phyloP scores from a whole-genome alignment of 2,888 invertebrate species.

The Pediacus dermestoides region DNA sequence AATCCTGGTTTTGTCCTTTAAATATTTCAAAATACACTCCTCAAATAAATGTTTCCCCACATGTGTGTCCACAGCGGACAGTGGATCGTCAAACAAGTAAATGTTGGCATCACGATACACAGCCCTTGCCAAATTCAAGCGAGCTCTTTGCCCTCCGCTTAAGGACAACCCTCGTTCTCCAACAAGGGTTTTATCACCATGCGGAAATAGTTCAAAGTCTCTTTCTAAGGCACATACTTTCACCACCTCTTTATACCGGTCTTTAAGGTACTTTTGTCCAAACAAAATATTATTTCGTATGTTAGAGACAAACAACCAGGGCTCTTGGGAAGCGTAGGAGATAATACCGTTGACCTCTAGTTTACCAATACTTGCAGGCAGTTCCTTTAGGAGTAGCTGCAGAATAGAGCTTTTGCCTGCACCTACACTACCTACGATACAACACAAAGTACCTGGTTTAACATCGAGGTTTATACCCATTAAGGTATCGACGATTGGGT shows the following conservation, averaged over 20 bases:
- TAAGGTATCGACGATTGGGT: constrained; percentile 45
- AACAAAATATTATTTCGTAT: constrained; percentile 79
- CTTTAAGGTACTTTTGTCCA: constrained; percentile 60
- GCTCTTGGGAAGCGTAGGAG: constrained; percentile 74
- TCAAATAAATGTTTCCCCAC: constrained; percentile 74
- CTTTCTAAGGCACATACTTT: constrained; percentile 62
- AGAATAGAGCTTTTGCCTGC: constrained; percentile 68
- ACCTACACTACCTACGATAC: constrained; percentile 62
- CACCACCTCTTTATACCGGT: constrained; percentile 52
- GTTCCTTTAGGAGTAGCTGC: constrained; percentile 69
- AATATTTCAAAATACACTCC: constrained; percentile 60
- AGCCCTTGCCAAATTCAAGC: constrained; percentile 73
- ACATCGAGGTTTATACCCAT: constrained; percentile 52
- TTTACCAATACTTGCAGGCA: constrained; percentile 60
- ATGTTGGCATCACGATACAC: constrained; percentile 74
- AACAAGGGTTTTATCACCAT: constrained; percentile 71
- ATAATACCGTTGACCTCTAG: constrained; percentile 60
- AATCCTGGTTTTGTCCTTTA: constrained; percentile 64
- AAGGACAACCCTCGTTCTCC: constrained; percentile 76
- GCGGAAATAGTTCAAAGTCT: constrained; percentile 69
- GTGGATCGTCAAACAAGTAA: constrained; percentile 75
- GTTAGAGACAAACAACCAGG: constrained; percentile 73
- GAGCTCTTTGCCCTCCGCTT: constrained; percentile 78
- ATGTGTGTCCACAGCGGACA: constrained; percentile 76
- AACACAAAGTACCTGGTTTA: constrained; percentile 47